Evolutionary conservation across 2,888 invertebrate species (phyloP).

Genomic region (Syrphus vitripennis): DNA sequence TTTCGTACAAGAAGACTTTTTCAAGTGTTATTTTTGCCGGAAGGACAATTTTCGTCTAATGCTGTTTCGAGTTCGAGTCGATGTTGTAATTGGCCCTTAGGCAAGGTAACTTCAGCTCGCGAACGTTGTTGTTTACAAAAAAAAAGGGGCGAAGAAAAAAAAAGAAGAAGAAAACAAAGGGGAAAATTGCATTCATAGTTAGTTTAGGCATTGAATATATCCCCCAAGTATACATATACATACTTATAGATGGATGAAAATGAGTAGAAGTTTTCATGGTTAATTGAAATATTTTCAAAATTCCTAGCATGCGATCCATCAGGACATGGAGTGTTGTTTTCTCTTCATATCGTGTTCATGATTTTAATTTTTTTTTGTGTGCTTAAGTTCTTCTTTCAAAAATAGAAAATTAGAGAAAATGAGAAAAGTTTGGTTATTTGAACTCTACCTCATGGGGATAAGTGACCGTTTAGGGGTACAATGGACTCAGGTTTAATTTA

Average conservation of each 20-base stretch:
- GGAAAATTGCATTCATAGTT: constrained; percentile 5
- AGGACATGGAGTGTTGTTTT: constrained; percentile 7
- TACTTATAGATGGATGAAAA: not conserved
- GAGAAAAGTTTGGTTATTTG: constrained; percentile 48
- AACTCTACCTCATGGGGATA: constrained; percentile 25
- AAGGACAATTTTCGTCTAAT: constrained; percentile 65
- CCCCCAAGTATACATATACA: not conserved
- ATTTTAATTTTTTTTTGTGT: not conserved
- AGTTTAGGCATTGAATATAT: not conserved
- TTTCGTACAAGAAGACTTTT: not conserved
- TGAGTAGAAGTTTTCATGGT: constrained; percentile 47
- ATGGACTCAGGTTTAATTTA: not conserved
- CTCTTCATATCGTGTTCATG: not conserved
- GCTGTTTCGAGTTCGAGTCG: constrained; percentile 37
- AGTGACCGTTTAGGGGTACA: constrained; percentile 25
- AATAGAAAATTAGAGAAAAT: constrained; percentile 49
- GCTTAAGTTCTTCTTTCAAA: constrained; percentile 1
- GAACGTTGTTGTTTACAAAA: constrained; percentile 24
- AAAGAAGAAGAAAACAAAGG: not conserved
- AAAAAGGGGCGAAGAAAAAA: not conserved
- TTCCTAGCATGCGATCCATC: constrained; percentile 59
- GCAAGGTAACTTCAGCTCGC: constrained; percentile 52
- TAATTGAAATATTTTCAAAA: constrained; percentile 69
- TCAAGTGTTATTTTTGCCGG: constrained; percentile 58
- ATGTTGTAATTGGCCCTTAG: constrained; percentile 53